Percentiles rank a stretch among this genome's conserved stretches.
phyloP scores from a whole-genome alignment of 2,888 invertebrate genomes.

The Drosophila borealis region DNA sequence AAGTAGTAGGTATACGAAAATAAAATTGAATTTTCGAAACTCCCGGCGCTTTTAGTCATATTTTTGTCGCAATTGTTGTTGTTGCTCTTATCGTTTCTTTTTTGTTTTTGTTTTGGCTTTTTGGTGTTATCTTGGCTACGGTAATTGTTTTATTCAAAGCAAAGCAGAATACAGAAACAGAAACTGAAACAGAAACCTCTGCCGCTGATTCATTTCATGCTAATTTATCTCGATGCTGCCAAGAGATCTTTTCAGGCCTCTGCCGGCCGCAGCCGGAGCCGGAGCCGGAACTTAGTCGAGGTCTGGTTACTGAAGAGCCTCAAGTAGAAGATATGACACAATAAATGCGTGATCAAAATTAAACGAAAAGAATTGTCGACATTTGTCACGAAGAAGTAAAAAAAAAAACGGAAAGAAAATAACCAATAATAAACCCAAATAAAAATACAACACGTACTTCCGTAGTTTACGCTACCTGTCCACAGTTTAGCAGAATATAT shows the following conservation, averaged over 20 bases:
- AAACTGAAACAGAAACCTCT: slow-evolving; percentile 5
- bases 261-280: slow-evolving; percentile 48
- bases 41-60: slow-evolving; percentile 34
- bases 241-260: slow-evolving; percentile 47
- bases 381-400: slow-evolving; percentile 61
- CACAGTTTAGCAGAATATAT: neutral
- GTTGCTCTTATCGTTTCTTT: slow-evolving; percentile 1
- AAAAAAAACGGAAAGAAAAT: slow-evolving; percentile 39
- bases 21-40: slow-evolving; percentile 45
- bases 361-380: slow-evolving; percentile 33
- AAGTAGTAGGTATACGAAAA: slow-evolving; percentile 9
- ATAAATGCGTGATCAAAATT: slow-evolving; percentile 58
- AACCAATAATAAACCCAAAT: slow-evolving; percentile 36
- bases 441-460: slow-evolving; percentile 57
- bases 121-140: slow-evolving; percentile 33
- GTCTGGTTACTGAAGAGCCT: slow-evolving; percentile 44
- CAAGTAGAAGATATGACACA: slow-evolving; percentile 34
- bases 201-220: slow-evolving; percentile 61
- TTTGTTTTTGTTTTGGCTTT: neutral
- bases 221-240: slow-evolving; percentile 57
- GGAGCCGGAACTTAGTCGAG: slow-evolving; percentile 64
- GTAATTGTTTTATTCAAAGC: slow-evolving; percentile 32
- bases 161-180: slow-evolving; percentile 28
- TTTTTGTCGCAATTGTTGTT: slow-evolving; percentile 38
- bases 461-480: slow-evolving; percentile 36